Percentiles rank a stretch among this genome's conserved stretches.
Evolutionary conservation across 2,888 invertebrate genomes (phyloP).

Genomic region (Globia sparganii): DNA sequence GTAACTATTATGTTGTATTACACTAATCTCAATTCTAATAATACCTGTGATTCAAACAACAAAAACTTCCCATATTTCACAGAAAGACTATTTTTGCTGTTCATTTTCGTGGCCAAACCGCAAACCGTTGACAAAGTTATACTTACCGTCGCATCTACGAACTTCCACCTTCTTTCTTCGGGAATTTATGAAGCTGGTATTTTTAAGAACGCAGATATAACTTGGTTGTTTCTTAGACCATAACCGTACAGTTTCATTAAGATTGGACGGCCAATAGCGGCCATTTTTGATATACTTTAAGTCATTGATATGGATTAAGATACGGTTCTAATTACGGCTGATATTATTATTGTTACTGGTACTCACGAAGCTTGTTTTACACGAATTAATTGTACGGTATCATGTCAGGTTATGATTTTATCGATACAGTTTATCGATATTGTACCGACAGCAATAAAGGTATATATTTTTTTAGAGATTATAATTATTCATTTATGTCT

Average conservation of each 20-base stretch:
- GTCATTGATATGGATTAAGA: conserved; percentile 51
- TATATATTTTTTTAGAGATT: background rate
- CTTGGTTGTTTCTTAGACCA: conserved; percentile 64
- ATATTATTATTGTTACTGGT: conserved; percentile 50
- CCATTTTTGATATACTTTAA: conserved; percentile 51
- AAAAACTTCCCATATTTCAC: conserved; percentile 70
- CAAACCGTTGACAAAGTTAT: conserved; percentile 58
- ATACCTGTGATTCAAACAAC: conserved; percentile 28
- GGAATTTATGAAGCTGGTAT: background rate
- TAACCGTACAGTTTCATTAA: conserved; percentile 71
- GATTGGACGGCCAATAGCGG: conserved; percentile 59
- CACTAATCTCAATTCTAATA: conserved; percentile 32
- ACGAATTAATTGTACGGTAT: conserved; percentile 28
- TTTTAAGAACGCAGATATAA: conserved; percentile 51
- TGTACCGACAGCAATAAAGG: conserved; percentile 18
- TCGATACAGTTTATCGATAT: conserved; percentile 11
- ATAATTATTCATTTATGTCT: background rate
- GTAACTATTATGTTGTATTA: background rate
- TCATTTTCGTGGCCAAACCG: conserved; percentile 64
- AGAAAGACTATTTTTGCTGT: conserved; percentile 57
- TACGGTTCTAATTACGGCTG: conserved; percentile 54
- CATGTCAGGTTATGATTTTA: conserved; percentile 38
- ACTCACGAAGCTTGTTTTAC: conserved; percentile 49
- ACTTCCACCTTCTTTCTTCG: conserved; percentile 10
- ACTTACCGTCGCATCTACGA: conserved; percentile 16